Conservation (phyloP, 2,888 invertebrate genomes). For the Eudemis profundana region DNA sequence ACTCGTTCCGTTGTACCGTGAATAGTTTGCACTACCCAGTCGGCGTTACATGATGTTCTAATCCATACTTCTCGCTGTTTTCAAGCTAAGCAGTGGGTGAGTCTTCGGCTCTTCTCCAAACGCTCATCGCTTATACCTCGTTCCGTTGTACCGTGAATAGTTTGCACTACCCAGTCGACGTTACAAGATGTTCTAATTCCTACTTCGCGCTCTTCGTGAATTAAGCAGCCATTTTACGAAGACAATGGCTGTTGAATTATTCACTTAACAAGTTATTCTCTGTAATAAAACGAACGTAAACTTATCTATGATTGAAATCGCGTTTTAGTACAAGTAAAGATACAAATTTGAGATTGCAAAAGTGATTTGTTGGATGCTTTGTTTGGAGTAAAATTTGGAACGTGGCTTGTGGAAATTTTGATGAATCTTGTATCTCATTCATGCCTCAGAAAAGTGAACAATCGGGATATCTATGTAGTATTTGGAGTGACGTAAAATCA, state of each 20-base stretch:
- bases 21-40: slow-evolving; percentile 40
- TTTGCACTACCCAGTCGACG: slow-evolving; percentile 36
- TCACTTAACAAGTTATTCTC: slow-evolving; percentile 39
- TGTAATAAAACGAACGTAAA: slow-evolving; percentile 23
- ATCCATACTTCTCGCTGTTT: slow-evolving; percentile 39
- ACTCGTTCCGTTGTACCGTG: not conserved
- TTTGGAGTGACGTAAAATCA: too few species aligned
- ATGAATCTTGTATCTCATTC: too few species aligned
- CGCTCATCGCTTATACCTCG: slow-evolving; percentile 9
- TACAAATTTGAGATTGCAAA: slow-evolving; percentile 10
- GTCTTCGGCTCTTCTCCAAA: too few species aligned
- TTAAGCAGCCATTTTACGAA: slow-evolving; percentile 36
- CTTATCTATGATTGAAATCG: slow-evolving; percentile 41
- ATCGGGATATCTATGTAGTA: too few species aligned
- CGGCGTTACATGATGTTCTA: slow-evolving; percentile 39
- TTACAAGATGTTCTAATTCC: slow-evolving; percentile 42
- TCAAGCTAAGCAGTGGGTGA: too few species aligned
- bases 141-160: slow-evolving; percentile 18
- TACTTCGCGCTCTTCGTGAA: slow-evolving; percentile 32
- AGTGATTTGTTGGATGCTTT: not conserved
- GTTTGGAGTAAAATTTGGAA: not conserved
- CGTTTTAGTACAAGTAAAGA: slow-evolving; percentile 33
- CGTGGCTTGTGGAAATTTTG: not conserved
- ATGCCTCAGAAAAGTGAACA: too few species aligned
- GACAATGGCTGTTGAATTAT: slow-evolving; percentile 39